Evolutionary conservation across 2,113 vertebrate species (phyloP).

Genomic region (Paraplagusia blochii): DNA sequence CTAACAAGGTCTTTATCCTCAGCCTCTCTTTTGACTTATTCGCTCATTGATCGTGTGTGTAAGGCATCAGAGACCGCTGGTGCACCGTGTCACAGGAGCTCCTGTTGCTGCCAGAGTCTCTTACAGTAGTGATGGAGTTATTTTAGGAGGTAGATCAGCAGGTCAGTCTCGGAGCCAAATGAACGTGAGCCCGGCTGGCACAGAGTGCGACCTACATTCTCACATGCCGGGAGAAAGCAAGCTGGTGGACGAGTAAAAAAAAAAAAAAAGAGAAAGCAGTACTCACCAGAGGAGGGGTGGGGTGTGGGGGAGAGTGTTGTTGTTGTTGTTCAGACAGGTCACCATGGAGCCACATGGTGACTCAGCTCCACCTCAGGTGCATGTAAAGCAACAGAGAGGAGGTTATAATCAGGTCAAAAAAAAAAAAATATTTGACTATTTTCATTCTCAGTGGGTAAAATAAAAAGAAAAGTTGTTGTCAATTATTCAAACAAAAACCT

Average conservation of each 20-base stretch:
- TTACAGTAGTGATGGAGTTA: slow-evolving; percentile 27
- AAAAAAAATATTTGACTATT: too few relatives aligned
- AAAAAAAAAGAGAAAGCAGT: background rate
- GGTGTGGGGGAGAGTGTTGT: slow-evolving; percentile 26
- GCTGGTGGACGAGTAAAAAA: background rate
- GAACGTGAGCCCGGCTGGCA: slow-evolving; percentile 36
- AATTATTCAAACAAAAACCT: too few relatives aligned
- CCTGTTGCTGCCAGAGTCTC: background rate
- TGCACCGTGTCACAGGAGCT: background rate
- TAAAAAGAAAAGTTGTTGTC: too few relatives aligned
- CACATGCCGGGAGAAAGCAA: slow-evolving; percentile 11
- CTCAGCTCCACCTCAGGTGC: slow-evolving; percentile 11
- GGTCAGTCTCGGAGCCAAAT: slow-evolving; percentile 27
- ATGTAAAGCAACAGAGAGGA: slow-evolving; percentile 1
- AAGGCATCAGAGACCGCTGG: background rate
- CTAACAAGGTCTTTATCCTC: too few relatives aligned
- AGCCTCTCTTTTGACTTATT: too few relatives aligned
- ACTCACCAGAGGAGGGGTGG: background rate
- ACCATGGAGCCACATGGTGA: slow-evolving; percentile 23
- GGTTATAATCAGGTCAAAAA: slow-evolving; percentile 10
- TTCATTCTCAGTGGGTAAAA: too few relatives aligned
- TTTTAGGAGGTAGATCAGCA: slow-evolving; percentile 29
- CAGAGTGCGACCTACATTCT: slow-evolving; percentile 53
- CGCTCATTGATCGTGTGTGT: too few relatives aligned
- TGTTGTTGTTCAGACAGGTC: slow-evolving; percentile 24